Percentiles rank a stretch among this genome's conserved stretches.
These are phyloP conservation scores for Ectemnius lituratus DNA, from an alignment of 2,888 invertebrate species.

Conservation along the genomic window DNA sequence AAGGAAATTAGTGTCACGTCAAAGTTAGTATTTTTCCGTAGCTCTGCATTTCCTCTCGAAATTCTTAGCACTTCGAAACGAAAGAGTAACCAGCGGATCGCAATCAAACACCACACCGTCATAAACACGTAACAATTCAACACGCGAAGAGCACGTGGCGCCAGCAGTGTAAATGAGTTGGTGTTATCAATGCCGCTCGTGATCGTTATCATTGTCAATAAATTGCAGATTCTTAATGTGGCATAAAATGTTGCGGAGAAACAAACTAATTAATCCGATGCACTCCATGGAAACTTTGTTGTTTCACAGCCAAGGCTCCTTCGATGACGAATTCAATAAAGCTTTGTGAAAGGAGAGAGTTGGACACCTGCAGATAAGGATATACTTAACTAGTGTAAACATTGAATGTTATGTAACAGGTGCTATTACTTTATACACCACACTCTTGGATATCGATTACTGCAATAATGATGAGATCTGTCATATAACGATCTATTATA, in stretches of 20 bases:
- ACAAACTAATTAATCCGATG: too few relatives aligned
- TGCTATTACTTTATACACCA: too few relatives aligned
- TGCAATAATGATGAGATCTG: too few relatives aligned
- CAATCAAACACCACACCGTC: conserved; percentile 21
- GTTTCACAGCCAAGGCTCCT: too few relatives aligned
- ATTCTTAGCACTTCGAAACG: neutral
- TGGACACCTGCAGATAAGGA: conserved; percentile 26
- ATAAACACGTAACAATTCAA: conserved; percentile 22
- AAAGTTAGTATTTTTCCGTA: conserved; percentile 43
- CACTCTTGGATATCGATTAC: too few relatives aligned
- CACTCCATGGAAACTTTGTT: too few relatives aligned
- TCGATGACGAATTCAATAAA: too few relatives aligned
- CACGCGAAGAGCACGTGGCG: conserved; percentile 44
- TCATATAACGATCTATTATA: too few relatives aligned
- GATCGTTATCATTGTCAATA: conserved; percentile 21
- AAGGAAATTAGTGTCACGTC: conserved; percentile 30
- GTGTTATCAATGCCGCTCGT: conserved; percentile 11
- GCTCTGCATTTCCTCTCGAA: conserved; percentile 5
- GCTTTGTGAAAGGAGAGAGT: neutral
- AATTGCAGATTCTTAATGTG: too few relatives aligned
- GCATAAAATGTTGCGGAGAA: too few relatives aligned
- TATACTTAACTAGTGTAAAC: conserved; percentile 12
- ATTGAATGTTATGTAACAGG: too few relatives aligned
- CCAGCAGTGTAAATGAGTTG: neutral
- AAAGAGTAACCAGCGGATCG: conserved; percentile 19